Conservation (phyloP, 2,888 invertebrate genomes). For the Drosophila cracens region DNA sequence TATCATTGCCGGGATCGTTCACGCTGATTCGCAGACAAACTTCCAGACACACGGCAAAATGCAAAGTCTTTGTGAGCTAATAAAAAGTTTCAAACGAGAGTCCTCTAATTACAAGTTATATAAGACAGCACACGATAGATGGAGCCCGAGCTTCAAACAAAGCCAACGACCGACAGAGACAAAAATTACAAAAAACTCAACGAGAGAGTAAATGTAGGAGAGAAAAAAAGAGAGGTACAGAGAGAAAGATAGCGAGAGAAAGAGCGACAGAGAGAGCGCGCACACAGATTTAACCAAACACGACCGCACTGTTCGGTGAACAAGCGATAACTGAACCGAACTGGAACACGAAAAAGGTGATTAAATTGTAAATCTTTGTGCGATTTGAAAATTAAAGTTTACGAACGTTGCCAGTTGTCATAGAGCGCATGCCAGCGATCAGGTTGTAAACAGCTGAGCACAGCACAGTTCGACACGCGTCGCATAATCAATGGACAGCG, state of each 20-base stretch:
- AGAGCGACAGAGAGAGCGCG: slow-evolving; percentile 17
- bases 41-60: slow-evolving; percentile 24
- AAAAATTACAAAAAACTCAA: slow-evolving; percentile 24
- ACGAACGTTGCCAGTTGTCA: slow-evolving; percentile 41
- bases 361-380: slow-evolving; percentile 68
- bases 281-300: slow-evolving; percentile 46
- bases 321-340: slow-evolving; percentile 72
- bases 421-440: slow-evolving; percentile 34
- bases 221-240: slow-evolving; percentile 9
- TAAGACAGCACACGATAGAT: slow-evolving; percentile 63
- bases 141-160: slow-evolving; percentile 37
- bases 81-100: slow-evolving; percentile 32
- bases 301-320: slow-evolving; percentile 67
- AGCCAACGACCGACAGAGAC: slow-evolving; percentile 54
- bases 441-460: slow-evolving; percentile 62
- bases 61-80: slow-evolving; percentile 50
- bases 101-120: slow-evolving; percentile 71
- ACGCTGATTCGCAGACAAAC: slow-evolving; percentile 9
- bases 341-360: slow-evolving; percentile 66
- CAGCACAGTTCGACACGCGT: slow-evolving; percentile 49
- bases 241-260: slow-evolving; percentile 25
- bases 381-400: slow-evolving; percentile 71
- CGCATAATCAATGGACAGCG: slow-evolving; percentile 50
- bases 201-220: slow-evolving; percentile 34
- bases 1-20: slow-evolving; percentile 37